Base-by-base conservation (phyloP, 2,888 invertebrate genomes). In the Gnatocerus cornutus region DNA sequence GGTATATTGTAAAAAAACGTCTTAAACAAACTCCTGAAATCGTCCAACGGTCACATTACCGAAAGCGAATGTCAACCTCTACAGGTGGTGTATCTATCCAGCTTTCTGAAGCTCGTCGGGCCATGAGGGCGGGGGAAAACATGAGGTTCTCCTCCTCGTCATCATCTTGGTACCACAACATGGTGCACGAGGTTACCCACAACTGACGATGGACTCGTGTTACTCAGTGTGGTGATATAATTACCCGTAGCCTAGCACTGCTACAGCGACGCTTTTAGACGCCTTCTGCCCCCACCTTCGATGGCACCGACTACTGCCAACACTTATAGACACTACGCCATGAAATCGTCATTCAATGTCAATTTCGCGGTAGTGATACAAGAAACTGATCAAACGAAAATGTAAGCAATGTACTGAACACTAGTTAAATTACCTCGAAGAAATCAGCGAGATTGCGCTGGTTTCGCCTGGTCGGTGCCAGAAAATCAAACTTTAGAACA, bases 31-130 rank as follows among this genome's bases (percentile, higher is more conserved):
- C 30, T 52, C 21, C 30, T 55, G 55, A 55, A 39, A 55, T 14
- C 13, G 14, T 55, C 33, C 55, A 55, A n/a, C 55, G 55, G 33
- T 13, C 37, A 53, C 14, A 56, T 56, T 46, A 46, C 59, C 37
- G 48, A 29, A 50, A 61, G 61, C 63, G 45, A 14, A 55, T 6
- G 50, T 53, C 37, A 75, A 94, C 95, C 94, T 95, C 94, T 70
- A 92, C 90, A 56, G 94, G 94, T 84, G 94, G 94, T 75, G 94
- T 92, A 80, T 93, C 92, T 78, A 95, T 95, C 95, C 95, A 95
- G 84, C 94, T 94, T 84, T 95, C 95, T 13, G 94, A 94, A 55
- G 95, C 95, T 76, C 95, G 88, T 74, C 95, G 88, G 70, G 95
- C 95, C 86, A 95, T 89, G 73, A 95, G 88, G 70, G 95, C 95